Conservation (phyloP, 2,888 invertebrate genomes). For the Alsophila aescularia region DNA sequence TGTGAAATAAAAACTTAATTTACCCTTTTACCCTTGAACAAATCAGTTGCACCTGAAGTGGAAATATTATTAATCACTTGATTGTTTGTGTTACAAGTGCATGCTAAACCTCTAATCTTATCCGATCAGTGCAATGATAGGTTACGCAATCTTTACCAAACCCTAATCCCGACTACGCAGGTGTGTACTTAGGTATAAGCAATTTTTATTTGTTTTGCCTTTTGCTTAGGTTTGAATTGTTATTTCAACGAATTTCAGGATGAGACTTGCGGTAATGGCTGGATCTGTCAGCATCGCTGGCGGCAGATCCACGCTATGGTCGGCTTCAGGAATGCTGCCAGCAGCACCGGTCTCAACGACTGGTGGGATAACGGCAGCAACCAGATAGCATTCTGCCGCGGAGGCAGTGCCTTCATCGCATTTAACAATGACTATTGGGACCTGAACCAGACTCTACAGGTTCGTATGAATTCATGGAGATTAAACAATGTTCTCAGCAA, state of each 20-base stretch:
- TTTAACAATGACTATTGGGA: conserved; percentile 83
- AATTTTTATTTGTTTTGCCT: not conserved
- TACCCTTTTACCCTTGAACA: too few species aligned
- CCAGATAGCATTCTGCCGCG: conserved; percentile 89
- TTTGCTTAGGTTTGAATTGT: not conserved
- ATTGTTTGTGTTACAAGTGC: not conserved
- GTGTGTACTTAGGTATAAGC: too few species aligned
- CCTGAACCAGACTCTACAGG: conserved; percentile 80
- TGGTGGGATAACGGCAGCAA: conserved; percentile 92
- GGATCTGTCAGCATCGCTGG: conserved; percentile 93
- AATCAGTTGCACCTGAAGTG: too few species aligned
- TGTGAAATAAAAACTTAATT: too few species aligned
- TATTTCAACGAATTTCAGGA: conserved; percentile 54
- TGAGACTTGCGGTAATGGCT: conserved; percentile 85
- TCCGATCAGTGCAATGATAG: too few species aligned
- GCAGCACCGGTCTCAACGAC: conserved; percentile 76
- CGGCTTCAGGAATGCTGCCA: conserved; percentile 87
- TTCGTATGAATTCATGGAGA: too few species aligned
- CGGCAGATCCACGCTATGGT: conserved; percentile 90
- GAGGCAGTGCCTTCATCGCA: conserved; percentile 84
- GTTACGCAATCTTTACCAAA: too few species aligned
- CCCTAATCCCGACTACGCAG: too few species aligned
- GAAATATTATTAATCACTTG: too few species aligned
- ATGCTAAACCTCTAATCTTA: not conserved
- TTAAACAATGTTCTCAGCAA: too few species aligned